phyloP scores from a whole-genome alignment of 1,140 invertebrate genomes.

The Antheraea pernyi region DNA sequence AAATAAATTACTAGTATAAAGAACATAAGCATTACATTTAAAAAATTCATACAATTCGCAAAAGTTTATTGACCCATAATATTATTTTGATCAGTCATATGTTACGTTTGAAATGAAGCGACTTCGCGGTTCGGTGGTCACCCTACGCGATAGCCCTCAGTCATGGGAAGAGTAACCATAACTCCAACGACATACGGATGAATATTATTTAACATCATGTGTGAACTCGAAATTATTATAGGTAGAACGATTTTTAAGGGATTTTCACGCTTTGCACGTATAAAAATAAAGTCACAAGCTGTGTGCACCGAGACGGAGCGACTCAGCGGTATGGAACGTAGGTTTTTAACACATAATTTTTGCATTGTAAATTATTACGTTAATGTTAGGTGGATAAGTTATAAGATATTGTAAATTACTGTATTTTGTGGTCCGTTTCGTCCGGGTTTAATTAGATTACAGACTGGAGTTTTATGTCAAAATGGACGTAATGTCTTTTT shows the following conservation, averaged over 20 bases:
- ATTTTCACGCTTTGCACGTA: not conserved
- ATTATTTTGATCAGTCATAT: constrained; percentile 39
- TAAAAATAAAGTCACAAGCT: not conserved
- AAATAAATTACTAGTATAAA: too few species aligned
- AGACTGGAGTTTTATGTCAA: not conserved
- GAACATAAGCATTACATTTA: too few species aligned
- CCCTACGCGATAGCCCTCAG: constrained; percentile 22
- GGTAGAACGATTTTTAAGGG: not conserved
- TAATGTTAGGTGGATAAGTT: not conserved
- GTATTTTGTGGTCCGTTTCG: not conserved
- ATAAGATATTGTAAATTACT: not conserved
- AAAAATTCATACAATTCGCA: constrained; percentile 10
- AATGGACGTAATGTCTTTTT: too few species aligned
- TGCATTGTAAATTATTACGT: constrained; percentile 24
- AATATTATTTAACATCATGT: constrained; percentile 11
- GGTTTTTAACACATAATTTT: constrained; percentile 26
- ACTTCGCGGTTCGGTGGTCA: constrained; percentile 40
- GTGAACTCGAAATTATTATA: not conserved
- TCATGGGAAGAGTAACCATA: constrained; percentile 13
- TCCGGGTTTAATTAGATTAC: not conserved
- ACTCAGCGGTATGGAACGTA: constrained; percentile 24
- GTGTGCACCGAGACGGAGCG: not conserved
- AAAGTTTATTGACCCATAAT: constrained; percentile 36
- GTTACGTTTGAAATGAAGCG: constrained; percentile 38
- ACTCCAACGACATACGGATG: not conserved